Conservation (phyloP, 2,113 vertebrate genomes). For the Eira barbara region DNA sequence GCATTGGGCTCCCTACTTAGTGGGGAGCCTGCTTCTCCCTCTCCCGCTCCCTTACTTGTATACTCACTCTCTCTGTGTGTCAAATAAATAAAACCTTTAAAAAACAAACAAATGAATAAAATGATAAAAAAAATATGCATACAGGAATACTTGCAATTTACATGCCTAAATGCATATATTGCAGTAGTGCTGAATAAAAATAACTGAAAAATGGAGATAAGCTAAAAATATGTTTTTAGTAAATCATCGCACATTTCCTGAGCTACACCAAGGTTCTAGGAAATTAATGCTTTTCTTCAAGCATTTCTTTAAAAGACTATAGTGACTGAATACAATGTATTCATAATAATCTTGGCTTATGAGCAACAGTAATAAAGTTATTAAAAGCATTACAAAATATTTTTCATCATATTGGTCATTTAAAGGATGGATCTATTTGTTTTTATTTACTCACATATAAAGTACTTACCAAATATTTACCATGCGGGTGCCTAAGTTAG, state of each 20-base stretch:
- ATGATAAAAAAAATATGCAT: not conserved
- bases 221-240: not conserved
- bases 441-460: slow-evolving; percentile 42
- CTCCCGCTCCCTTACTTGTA: too few species aligned
- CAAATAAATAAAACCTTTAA: too few species aligned
- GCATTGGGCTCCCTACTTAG: too few species aligned
- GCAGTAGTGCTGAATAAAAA: not conserved
- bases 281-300: slow-evolving; percentile 22
- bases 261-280: not conserved
- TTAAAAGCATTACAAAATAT: slow-evolving; percentile 13
- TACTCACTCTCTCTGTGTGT: too few species aligned
- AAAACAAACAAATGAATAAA: not conserved
- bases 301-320: not conserved
- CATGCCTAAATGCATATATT: not conserved
- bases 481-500: not conserved
- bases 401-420: not conserved
- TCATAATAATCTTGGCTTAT: not conserved
- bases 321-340: not conserved
- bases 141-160: not conserved
- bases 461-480: slow-evolving; percentile 47
- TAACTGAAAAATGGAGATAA: not conserved
- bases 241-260: not conserved
- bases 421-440: slow-evolving; percentile 17
- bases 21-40: too few species aligned
- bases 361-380: not conserved